Conservation (phyloP, 2,113 vertebrate species). For the Tichodroma muraria region DNA sequence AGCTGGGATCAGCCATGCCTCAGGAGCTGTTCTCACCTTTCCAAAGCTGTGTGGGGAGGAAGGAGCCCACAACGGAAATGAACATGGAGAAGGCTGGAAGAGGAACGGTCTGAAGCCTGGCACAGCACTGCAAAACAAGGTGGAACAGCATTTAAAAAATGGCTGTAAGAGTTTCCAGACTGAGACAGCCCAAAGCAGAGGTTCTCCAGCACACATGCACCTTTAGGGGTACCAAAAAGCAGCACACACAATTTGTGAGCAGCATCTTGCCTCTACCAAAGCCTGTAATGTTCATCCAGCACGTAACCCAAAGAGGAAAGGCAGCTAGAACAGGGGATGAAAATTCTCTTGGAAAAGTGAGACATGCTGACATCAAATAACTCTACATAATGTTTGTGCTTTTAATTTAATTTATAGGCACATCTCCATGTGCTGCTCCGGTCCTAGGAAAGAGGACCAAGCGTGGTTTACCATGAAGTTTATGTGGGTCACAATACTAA, state of each 20-base stretch:
- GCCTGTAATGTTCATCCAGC: neutral
- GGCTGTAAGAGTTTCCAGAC: neutral
- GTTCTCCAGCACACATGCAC: neutral
- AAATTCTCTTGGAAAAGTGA: neutral
- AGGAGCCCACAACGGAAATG: neutral
- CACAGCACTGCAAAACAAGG: neutral
- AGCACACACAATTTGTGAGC: neutral
- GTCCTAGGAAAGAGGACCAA: neutral
- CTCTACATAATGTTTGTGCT: neutral
- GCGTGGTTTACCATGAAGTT: neutral
- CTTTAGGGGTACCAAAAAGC: rapidly evolving
- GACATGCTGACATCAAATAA: neutral
- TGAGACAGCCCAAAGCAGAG: neutral
- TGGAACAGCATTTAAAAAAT: neutral
- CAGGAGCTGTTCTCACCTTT: neutral
- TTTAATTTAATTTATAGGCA: neutral
- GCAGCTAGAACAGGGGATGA: neutral
- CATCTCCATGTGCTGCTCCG: neutral
- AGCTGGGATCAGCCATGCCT: neutral
- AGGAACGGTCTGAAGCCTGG: neutral
- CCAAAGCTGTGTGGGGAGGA: neutral
- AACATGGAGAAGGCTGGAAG: neutral
- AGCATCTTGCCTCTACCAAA: neutral
- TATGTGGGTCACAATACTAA: neutral
- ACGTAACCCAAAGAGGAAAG: neutral